Conservation (phyloP, 2,888 invertebrate genomes). For the Mythimna vitellina region DNA sequence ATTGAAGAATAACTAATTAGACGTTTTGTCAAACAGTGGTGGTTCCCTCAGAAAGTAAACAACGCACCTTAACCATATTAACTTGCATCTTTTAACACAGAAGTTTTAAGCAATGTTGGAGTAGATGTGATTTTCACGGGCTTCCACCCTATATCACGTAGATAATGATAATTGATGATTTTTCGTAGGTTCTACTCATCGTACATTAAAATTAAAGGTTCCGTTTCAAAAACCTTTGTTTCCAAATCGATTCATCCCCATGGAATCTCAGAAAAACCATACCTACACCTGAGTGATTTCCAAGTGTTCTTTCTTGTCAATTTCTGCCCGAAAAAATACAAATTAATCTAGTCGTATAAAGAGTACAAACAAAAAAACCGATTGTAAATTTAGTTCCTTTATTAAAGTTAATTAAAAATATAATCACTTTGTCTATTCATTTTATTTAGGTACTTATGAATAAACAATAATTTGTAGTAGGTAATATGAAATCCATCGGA, state of each 20-base stretch:
- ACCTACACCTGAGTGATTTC: no score
- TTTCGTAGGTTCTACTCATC: background rate
- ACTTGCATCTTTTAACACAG: slow-evolving; percentile 1
- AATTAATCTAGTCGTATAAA: background rate
- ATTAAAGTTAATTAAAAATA: background rate
- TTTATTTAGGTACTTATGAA: background rate
- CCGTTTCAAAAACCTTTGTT: background rate
- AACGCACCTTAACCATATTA: background rate
- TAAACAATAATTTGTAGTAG: background rate
- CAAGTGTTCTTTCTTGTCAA: no score
- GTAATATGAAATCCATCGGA: no score
- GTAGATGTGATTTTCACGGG: no score
- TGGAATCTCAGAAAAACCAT: background rate
- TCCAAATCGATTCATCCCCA: background rate
- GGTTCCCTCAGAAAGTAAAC: slow-evolving; percentile 29
- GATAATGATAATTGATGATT: no score
- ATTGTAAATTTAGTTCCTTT: background rate
- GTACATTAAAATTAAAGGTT: background rate
- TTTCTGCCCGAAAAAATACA: background rate
- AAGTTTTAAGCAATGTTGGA: no score
- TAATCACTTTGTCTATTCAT: background rate
- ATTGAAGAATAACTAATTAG: no score
- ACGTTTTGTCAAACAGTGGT: slow-evolving; percentile 50
- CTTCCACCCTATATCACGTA: no score
- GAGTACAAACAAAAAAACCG: background rate